Conservation (phyloP, 1,140 invertebrate genomes). For the Leptonema lineaticorne region DNA sequence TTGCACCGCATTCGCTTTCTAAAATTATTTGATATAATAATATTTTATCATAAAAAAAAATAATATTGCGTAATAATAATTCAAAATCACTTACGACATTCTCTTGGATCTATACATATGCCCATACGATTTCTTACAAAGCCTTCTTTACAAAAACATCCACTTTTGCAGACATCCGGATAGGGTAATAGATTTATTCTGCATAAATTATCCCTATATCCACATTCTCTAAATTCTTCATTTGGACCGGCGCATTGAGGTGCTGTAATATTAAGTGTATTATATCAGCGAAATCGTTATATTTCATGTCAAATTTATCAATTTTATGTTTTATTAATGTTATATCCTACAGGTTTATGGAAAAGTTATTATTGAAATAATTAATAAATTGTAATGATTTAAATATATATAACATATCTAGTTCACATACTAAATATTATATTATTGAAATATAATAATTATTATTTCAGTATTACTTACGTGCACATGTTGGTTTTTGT, state of each 20-base stretch:
- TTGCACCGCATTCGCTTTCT: not conserved
- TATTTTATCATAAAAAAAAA: not conserved
- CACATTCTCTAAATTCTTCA: constrained; percentile 1
- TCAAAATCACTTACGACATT: constrained; percentile 10
- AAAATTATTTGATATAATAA: not conserved
- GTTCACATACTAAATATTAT: no score
- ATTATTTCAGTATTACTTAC: no score
- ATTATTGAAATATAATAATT: no score
- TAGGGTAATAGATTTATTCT: not conserved
- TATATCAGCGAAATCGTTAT: no score
- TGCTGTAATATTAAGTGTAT: no score
- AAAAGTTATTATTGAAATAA: no score
- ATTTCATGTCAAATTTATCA: no score
- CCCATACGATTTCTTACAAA: not conserved
- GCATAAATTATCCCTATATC: not conserved
- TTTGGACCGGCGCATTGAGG: not conserved
- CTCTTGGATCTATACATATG: not conserved
- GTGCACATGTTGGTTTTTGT: no score
- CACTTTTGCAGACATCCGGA: not conserved
- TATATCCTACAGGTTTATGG: no score
- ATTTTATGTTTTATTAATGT: no score
- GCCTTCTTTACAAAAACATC: constrained; percentile 9
- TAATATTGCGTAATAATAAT: not conserved
- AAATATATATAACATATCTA: no score
- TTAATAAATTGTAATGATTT: no score